These are phyloP conservation scores for Cheumatopsyche charites DNA, from an alignment of 1,140 invertebrate species.

Conservation along the genomic window DNA sequence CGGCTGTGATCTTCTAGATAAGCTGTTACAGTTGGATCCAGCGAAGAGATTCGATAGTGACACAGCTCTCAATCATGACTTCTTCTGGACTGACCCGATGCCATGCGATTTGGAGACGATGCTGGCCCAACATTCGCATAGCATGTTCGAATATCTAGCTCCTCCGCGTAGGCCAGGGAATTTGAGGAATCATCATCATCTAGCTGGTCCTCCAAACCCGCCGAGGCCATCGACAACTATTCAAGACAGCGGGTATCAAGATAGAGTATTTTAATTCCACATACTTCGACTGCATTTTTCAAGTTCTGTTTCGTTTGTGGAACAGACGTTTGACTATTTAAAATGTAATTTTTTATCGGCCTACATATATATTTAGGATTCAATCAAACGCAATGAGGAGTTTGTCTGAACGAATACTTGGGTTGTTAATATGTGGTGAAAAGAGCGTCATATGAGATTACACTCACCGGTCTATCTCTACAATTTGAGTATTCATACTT, in stretches of 20 bases:
- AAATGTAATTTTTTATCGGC: too few species aligned
- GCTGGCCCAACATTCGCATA: slow-evolving; percentile 91
- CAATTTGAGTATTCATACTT: too few species aligned
- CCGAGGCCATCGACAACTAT: slow-evolving; percentile 62
- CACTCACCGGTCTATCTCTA: too few species aligned
- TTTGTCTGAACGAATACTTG: too few species aligned
- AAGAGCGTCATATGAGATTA: too few species aligned
- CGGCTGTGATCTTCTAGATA: slow-evolving; percentile 93
- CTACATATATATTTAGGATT: too few species aligned
- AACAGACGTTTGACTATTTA: too few species aligned
- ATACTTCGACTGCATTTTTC: too few species aligned
- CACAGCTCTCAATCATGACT: slow-evolving; percentile 94
- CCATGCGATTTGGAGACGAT: slow-evolving; percentile 91
- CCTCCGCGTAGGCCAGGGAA: slow-evolving; percentile 67
- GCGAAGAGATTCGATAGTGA: slow-evolving; percentile 90
- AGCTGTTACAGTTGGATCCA: slow-evolving; percentile 90
- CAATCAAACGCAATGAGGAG: too few species aligned
- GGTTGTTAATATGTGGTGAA: too few species aligned
- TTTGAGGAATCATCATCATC: slow-evolving; percentile 74
- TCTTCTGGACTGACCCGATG: slow-evolving; percentile 98
- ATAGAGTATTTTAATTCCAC: slow-evolving; percentile 78
- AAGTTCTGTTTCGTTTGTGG: too few species aligned
- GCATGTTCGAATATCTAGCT: slow-evolving; percentile 96
- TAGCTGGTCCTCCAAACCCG: slow-evolving; percentile 59
- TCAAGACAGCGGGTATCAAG: slow-evolving; percentile 75